Evolutionary conservation across 2,888 invertebrate species (phyloP).

Genomic region (Lathronympha strigana): DNA sequence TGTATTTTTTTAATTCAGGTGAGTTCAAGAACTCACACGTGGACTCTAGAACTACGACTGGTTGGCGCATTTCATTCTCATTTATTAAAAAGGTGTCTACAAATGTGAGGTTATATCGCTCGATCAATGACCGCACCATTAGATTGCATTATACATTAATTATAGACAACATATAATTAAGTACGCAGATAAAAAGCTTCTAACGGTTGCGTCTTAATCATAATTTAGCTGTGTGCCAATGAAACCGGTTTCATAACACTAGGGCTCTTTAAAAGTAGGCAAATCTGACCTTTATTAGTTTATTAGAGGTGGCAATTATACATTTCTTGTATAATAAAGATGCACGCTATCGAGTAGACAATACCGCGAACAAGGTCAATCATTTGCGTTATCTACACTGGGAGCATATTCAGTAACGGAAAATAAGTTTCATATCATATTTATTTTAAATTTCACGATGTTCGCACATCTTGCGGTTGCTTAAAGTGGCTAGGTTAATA

Average conservation of each 20-base stretch:
- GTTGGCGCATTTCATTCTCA: no score
- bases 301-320: slow-evolving; percentile 10
- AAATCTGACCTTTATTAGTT: slow-evolving; percentile 13
- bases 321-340: slow-evolving; percentile 7
- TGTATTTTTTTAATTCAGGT: no score
- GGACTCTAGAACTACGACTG: no score
- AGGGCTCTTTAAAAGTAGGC: neutral
- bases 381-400: slow-evolving; percentile 8
- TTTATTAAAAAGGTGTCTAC: no score
- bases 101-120: no score
- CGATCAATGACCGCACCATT: neutral
- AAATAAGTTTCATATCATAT: neutral
- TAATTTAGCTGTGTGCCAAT: slow-evolving; percentile 15
- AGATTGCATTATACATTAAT: slow-evolving; percentile 11
- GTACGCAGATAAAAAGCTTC: slow-evolving; percentile 10
- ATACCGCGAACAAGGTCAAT: slow-evolving; percentile 27
- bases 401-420: neutral
- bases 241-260: slow-evolving; percentile 28
- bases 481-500: no score
- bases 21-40: no score
- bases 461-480: no score
- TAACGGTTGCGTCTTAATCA: slow-evolving; percentile 35
- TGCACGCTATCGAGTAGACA: slow-evolving; percentile 3
- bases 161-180: slow-evolving; percentile 25
- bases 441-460: neutral